phyloP scores from a whole-genome alignment of 2,888 invertebrate genomes.

The Darwinula stevensoni region DNA sequence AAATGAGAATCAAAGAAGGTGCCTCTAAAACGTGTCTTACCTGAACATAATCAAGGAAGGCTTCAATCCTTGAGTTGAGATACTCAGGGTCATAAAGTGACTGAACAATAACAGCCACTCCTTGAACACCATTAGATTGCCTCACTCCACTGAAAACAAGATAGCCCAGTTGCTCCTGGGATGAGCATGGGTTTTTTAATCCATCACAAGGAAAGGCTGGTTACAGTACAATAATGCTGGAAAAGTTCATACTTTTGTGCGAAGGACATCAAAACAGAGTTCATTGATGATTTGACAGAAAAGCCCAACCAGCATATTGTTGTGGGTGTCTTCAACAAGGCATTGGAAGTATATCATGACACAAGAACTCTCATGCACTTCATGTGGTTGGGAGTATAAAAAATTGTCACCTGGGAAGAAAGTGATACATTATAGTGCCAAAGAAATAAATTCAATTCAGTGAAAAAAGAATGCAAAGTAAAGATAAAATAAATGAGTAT shows the following conservation, averaged over 20 bases:
- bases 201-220: too few relatives aligned
- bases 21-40: too few relatives aligned
- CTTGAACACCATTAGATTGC: slow-evolving; percentile 53
- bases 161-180: slow-evolving; percentile 78
- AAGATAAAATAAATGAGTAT: too few relatives aligned
- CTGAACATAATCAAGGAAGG: slow-evolving; percentile 49
- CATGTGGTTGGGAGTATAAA: too few relatives aligned
- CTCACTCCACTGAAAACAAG: slow-evolving; percentile 71
- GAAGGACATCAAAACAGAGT: slow-evolving; percentile 61
- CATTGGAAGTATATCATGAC: slow-evolving; percentile 63
- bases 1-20: too few relatives aligned
- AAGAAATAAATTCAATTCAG: too few relatives aligned
- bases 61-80: slow-evolving; percentile 60
- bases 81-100: slow-evolving; percentile 25
- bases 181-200: too few relatives aligned
- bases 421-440: too few relatives aligned
- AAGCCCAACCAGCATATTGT: slow-evolving; percentile 53
- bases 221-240: too few relatives aligned
- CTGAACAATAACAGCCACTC: slow-evolving; percentile 14
- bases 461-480: too few relatives aligned
- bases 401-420: too few relatives aligned
- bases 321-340: slow-evolving; percentile 32
- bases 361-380: slow-evolving; percentile 63
- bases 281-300: slow-evolving; percentile 63
- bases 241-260: too few relatives aligned